phyloP scores from a whole-genome alignment of 2,888 invertebrate genomes.

The Drosophila mimica region DNA sequence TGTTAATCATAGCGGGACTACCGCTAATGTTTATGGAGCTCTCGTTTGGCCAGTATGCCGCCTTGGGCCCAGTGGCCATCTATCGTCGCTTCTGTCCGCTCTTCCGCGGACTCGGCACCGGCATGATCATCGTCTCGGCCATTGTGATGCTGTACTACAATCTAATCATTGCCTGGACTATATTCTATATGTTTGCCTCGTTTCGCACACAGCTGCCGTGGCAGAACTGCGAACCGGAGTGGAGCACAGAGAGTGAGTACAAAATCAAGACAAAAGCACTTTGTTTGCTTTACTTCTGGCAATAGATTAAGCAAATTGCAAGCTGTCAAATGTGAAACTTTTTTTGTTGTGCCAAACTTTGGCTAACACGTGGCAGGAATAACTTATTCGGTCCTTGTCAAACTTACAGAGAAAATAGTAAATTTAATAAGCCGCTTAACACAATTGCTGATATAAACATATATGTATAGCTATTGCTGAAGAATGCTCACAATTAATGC shows the following conservation, averaged over 20 bases:
- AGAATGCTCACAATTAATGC: background rate
- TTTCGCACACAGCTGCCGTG: constrained; percentile 89
- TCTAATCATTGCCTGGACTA: constrained; percentile 91
- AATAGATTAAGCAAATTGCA: constrained; percentile 70
- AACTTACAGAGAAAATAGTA: background rate
- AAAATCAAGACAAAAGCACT: background rate
- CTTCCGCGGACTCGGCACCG: constrained; percentile 90
- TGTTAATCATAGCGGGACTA: constrained; percentile 92
- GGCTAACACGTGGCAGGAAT: constrained; percentile 31
- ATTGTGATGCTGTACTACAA: constrained; percentile 92
- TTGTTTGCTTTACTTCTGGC: constrained; percentile 7
- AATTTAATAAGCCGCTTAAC: background rate
- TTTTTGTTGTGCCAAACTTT: constrained; percentile 26
- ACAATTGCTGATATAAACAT: background rate
- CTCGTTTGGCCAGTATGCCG: constrained; percentile 93
- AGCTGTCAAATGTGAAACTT: constrained; percentile 63
- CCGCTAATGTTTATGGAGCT: constrained; percentile 94
- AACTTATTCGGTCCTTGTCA: background rate
- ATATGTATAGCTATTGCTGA: background rate
- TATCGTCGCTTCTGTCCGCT: constrained; percentile 91
- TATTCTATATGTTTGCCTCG: constrained; percentile 91
- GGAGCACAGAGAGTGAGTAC: constrained; percentile 89
- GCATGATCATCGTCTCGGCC: constrained; percentile 91
- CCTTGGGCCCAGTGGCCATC: constrained; percentile 91
- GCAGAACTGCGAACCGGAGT: constrained; percentile 89